These are phyloP conservation scores for Leucoraja ocellata DNA, from an alignment of 2,797 vertebrate species.

Conservation along the genomic window DNA sequence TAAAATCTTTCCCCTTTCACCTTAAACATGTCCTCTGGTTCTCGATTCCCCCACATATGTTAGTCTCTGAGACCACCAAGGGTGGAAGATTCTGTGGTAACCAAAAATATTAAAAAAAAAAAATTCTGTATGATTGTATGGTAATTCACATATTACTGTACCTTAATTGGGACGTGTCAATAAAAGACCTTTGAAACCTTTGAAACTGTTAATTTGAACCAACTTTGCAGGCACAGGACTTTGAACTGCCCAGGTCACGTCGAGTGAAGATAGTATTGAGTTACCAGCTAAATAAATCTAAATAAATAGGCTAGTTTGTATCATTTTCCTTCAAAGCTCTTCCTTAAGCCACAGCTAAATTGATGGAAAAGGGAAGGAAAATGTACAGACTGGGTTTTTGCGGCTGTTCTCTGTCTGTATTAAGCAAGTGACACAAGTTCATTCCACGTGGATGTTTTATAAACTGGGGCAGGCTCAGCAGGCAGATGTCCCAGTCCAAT, in stretches of 20 bases:
- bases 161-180: no score
- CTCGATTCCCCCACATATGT: neutral
- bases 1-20: no score
- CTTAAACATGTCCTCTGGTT: no score
- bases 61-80: neutral
- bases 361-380: neutral
- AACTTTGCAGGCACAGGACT: neutral
- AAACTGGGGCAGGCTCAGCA: neutral
- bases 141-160: no score
- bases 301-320: no score
- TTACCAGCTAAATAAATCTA: neutral
- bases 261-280: neutral
- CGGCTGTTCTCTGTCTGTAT: neutral
- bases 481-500: no score
- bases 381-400: neutral
- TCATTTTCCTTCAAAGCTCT: neutral
- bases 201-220: neutral
- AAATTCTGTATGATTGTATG: no score
- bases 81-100: neutral
- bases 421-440: neutral
- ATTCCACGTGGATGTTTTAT: neutral
- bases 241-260: neutral
- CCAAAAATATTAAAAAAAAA: neutral
- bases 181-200: no score
- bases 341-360: neutral